Percentiles rank a stretch among this genome's conserved stretches.
Conservation (phyloP, 92 coral and sea anemone species). For the Siderastrea radians region DNA sequence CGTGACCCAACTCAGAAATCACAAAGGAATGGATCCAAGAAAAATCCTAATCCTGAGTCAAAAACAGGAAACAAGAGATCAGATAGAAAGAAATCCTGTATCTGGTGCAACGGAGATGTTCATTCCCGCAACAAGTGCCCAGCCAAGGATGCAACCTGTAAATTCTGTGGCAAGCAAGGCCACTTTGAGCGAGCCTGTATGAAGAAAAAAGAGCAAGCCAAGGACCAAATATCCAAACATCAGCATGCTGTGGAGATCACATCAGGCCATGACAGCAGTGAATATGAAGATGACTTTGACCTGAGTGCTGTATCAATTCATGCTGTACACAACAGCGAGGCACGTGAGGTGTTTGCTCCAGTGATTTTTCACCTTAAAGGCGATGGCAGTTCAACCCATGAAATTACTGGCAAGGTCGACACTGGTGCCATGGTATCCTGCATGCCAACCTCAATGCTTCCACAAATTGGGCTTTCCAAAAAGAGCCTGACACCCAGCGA, state of each 20-base stretch:
- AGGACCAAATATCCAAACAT: conserved; percentile 27
- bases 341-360: conserved; percentile 74
- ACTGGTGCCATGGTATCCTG: conserved; percentile 71
- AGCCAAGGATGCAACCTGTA: conserved; percentile 68
- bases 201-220: conserved; percentile 24
- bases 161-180: conserved; percentile 72
- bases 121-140: conserved; percentile 23
- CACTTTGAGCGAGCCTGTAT: conserved; percentile 76
- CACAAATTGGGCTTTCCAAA: conserved; percentile 42
- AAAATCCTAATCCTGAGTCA: conserved; percentile 19
- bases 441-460: conserved; percentile 68
- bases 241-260: conserved; percentile 64
- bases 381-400: conserved; percentile 36
- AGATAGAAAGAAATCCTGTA: conserved; percentile 35
- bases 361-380: conserved; percentile 55
- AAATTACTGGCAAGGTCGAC: conserved; percentile 64
- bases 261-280: conserved; percentile 64
- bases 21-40: conserved; percentile 22
- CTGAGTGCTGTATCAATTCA: conserved; percentile 55
- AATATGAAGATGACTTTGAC: conserved; percentile 65
- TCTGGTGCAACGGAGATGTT: conserved; percentile 57
- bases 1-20: conserved; percentile 69
- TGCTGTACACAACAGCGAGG: conserved; percentile 37
- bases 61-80: neutral
- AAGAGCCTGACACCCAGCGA: conserved; percentile 58